A percentile compares a stretch with the other conserved stretches of the same genome.
phyloP scores from a whole-genome alignment of 2,797 vertebrate species.

The Scarus forsteni region DNA sequence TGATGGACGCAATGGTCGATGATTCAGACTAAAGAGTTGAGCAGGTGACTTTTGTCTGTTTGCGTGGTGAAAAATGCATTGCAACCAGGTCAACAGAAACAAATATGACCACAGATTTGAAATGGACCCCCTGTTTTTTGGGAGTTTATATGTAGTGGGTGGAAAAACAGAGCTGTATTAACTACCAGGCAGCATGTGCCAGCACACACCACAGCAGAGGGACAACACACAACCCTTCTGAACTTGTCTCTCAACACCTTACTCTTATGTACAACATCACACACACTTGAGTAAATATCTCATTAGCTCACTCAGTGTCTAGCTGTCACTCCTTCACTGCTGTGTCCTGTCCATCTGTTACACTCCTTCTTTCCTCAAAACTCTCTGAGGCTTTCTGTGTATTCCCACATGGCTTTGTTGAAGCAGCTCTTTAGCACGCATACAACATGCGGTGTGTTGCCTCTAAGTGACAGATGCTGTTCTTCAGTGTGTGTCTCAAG shows the following conservation, averaged over 20 bases:
- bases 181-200: no score
- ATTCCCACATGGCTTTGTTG: slow-evolving; percentile 81
- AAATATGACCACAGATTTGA: not conserved
- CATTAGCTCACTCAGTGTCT: slow-evolving; percentile 49
- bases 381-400: slow-evolving; percentile 56
- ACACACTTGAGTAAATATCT: slow-evolving; percentile 27
- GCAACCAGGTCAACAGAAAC: slow-evolving; percentile 46
- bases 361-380: slow-evolving; percentile 67
- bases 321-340: slow-evolving; percentile 36
- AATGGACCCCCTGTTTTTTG: not conserved
- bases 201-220: not conserved
- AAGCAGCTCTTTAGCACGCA: slow-evolving; percentile 60
- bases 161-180: no score
- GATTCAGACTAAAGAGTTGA: slow-evolving; percentile 9
- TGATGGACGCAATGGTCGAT: slow-evolving; percentile 69
- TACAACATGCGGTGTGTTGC: slow-evolving; percentile 37
- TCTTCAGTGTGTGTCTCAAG: slow-evolving; percentile 58
- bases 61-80: slow-evolving; percentile 67
- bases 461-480: slow-evolving; percentile 75
- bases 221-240: not conserved
- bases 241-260: not conserved
- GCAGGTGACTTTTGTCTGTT: not conserved
- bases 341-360: slow-evolving; percentile 78
- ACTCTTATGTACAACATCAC: not conserved
- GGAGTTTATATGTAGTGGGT: no score